Conservation (phyloP, 2,888 invertebrate genomes). For the Tineola bisselliella region DNA sequence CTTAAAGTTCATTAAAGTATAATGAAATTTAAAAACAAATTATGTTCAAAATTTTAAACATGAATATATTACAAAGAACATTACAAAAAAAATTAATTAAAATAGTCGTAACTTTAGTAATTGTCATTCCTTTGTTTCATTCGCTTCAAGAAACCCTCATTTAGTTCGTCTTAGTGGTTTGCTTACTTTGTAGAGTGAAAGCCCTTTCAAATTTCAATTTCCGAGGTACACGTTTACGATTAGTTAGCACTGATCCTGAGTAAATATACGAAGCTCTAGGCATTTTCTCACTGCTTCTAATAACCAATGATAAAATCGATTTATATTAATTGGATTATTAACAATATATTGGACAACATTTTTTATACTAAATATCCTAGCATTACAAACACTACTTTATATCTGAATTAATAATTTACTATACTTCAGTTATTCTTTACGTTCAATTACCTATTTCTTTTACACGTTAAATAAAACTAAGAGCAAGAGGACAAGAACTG, state of each 20-base stretch:
- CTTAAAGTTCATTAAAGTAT: too few species aligned
- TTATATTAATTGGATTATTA: not conserved
- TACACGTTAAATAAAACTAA: too few species aligned
- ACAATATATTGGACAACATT: not conserved
- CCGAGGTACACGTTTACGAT: not conserved
- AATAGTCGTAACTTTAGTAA: not conserved
- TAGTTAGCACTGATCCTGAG: not conserved
- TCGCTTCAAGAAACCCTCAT: not conserved
- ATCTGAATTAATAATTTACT: too few species aligned
- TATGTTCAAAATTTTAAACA: too few species aligned
- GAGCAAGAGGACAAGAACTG: too few species aligned
- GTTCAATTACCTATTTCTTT: too few species aligned
- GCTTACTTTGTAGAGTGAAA: not conserved
- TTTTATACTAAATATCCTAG: too few species aligned
- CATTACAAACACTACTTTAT: too few species aligned
- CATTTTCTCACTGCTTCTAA: not conserved
- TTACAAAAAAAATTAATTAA: not conserved
- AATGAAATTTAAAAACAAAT: too few species aligned
- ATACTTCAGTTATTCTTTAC: too few species aligned
- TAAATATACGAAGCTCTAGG: not conserved
- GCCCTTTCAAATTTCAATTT: slow-evolving; percentile 1
- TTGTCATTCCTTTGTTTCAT: not conserved
- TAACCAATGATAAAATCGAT: not conserved
- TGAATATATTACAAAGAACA: too few species aligned
- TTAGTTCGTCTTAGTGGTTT: not conserved